Conservation (phyloP, 2,113 vertebrate species). For the Aviceda subcristata region DNA sequence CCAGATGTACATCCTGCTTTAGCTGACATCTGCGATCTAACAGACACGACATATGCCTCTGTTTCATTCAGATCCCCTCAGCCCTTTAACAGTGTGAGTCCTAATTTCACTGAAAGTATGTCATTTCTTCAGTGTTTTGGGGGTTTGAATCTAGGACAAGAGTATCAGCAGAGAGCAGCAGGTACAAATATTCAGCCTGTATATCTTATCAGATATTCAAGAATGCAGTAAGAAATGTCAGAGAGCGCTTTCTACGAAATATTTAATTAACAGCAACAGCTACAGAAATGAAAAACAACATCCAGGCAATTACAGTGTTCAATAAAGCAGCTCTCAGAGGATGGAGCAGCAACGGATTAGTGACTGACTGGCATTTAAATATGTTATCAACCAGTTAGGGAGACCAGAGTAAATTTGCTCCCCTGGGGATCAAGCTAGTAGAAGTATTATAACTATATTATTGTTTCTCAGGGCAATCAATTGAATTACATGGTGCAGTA, state of each 20-base stretch:
- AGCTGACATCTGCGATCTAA: not conserved
- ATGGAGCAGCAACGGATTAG: conserved; percentile 71
- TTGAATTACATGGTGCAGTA: conserved; percentile 68
- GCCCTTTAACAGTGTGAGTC: conserved; percentile 80
- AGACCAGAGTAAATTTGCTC: conserved; percentile 57
- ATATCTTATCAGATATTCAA: conserved; percentile 83
- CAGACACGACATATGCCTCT: conserved; percentile 43
- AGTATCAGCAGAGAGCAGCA: conserved; percentile 79
- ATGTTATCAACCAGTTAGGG: conserved; percentile 73
- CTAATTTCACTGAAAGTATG: conserved; percentile 89
- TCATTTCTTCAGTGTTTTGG: conserved; percentile 92
- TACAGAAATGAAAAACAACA: conserved; percentile 82
- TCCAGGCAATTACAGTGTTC: conserved; percentile 79
- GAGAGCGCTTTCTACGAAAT: conserved; percentile 73
- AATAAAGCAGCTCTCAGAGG: conserved; percentile 76
- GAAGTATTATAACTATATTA: conserved; percentile 66
- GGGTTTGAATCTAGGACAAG: conserved; percentile 81
- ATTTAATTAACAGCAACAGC: conserved; percentile 83
- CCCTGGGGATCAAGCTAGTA: conserved; percentile 51
- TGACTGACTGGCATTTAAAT: conserved; percentile 80
- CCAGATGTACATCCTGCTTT: not conserved
- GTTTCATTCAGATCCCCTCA: conserved; percentile 43
- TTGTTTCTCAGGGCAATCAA: conserved; percentile 67
- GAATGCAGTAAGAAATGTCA: conserved; percentile 75
- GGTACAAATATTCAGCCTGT: conserved; percentile 67